Percentiles rank a stretch among this genome's conserved stretches.
Conservation (phyloP, 2,113 vertebrate species). For the Lepisosteus osseus region DNA sequence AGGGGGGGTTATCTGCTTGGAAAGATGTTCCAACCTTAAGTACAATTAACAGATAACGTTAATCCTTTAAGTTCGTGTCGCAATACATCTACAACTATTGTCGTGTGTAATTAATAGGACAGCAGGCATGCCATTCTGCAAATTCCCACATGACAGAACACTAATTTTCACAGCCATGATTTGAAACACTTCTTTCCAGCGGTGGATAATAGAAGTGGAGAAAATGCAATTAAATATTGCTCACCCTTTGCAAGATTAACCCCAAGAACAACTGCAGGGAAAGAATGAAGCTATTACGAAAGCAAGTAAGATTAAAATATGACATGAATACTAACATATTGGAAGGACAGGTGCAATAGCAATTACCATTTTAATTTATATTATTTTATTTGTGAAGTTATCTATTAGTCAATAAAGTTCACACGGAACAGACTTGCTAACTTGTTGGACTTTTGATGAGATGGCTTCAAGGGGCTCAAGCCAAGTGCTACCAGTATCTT, state of each 20-base stretch:
- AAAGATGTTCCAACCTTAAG: slow-evolving; percentile 24
- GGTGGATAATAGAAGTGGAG: slow-evolving; percentile 52
- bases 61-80: slow-evolving; percentile 44
- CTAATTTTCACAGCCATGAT: slow-evolving; percentile 53
- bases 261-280: slow-evolving; percentile 42
- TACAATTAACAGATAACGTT: slow-evolving; percentile 38
- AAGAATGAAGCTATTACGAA: slow-evolving; percentile 42
- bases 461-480: background rate
- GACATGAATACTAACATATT: slow-evolving; percentile 16
- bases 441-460: background rate
- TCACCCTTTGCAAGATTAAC: slow-evolving; percentile 55
- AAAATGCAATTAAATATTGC: slow-evolving; percentile 61
- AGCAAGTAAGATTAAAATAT: slow-evolving; percentile 31
- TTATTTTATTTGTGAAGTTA: too few relatives aligned
- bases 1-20: slow-evolving; percentile 33
- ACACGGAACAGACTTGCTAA: background rate
- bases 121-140: slow-evolving; percentile 39
- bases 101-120: slow-evolving; percentile 53
- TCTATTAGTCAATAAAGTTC: too few relatives aligned
- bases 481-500: background rate
- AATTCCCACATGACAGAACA: slow-evolving; percentile 46
- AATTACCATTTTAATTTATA: background rate
- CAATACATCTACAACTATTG: slow-evolving; percentile 34
- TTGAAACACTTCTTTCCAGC: slow-evolving; percentile 58
- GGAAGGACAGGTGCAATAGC: background rate